Evolutionary conservation across 2,113 vertebrate species (phyloP), one percentile per base, ranked within the genome.

Genomic region (Phrynocephalus versicolor): DNA sequence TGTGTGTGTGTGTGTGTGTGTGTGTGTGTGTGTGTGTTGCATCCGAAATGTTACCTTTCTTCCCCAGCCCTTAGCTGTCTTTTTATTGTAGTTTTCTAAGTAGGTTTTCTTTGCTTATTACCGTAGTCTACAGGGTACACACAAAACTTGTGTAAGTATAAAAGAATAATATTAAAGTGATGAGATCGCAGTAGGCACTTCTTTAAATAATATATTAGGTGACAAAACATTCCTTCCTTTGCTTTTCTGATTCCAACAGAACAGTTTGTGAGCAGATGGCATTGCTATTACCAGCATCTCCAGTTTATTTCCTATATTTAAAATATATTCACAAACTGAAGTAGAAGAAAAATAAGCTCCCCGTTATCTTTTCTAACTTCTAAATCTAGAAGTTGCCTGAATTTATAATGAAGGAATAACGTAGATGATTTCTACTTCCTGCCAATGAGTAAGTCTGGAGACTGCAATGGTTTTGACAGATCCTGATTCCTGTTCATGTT

Each of bases 351-450:
- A n/a, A 12, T 4, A 35, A 79, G 3, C 33, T 23, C 13, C 41
- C 23, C 41, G 82, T 21, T 57, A 65, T 19, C 0, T 85, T 88
- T 92, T 39, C 55, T 65, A 81, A 18, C 80, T 57, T 89, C 78
- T 64, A 5, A 51, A 5, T 51, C n/a, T n/a, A n/a, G 3, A 77
- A 70, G 72, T 85, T 75, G 0, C 55, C 78, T 80, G 3, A 6
- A 14, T 64, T 79, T 81, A 21, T 85, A 23, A 15, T 76, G 51
- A 9, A 33, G 16, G 72, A 51, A 10, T 8, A 72, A 14, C 5
- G 6, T 65, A 21, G 27, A 45, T 65, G 67, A 45, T 69, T 67
- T 33, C 30, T 83, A 21, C 82, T 88, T 69, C 69, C 21, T 88
- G 14, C 33, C 37, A 72, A 80, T 84, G 1, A 4, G 3, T 79